Evolutionary conservation across 2,113 vertebrate genomes (phyloP).

Genomic region (Oryctolagus cuniculus): mOryCun1.1 NC_091444.1:40730001-40730500

Average conservation of each 20-base stretch:
- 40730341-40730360: background rate
- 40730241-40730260: background rate
- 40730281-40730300: no score
- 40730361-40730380: background rate
- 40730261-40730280: background rate
- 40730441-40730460: background rate
- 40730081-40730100: no score
- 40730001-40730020: no score
- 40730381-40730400: background rate
- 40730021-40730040: no score
- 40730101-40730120: no score
- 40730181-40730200: no score
- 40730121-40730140: no score
- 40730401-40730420: background rate
- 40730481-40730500: accelerated
- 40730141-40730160: no score
- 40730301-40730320: background rate
- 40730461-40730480: background rate
- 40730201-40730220: no score
- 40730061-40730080: no score
- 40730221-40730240: background rate
- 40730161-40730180: no score
- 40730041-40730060: no score
- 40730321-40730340: background rate
- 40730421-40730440: background rate